Evolutionary conservation across 2,113 vertebrate genomes (phyloP).

Genomic region (Ciconia boyciana): DNA sequence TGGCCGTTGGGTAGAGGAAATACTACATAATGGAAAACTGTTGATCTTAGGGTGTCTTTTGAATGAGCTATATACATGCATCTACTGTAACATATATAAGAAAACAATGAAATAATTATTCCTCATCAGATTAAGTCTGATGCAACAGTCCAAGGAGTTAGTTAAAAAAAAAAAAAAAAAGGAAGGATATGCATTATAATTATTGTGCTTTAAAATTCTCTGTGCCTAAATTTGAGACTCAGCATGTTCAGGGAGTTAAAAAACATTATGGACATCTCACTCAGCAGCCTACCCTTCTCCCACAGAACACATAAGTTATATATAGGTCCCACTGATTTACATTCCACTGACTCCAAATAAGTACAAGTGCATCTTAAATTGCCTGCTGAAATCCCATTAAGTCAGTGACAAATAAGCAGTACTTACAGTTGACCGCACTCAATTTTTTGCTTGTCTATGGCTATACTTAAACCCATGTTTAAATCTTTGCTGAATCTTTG

Average conservation of each 20-base stretch:
- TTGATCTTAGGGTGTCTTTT: background rate
- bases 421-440: background rate
- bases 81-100: background rate
- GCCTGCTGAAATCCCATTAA: background rate
- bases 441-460: background rate
- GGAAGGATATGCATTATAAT: background rate
- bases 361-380: background rate
- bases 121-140: background rate
- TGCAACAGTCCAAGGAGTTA: background rate
- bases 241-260: background rate
- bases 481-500: background rate
- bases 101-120: background rate
- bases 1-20: background rate
- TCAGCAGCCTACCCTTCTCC: background rate
- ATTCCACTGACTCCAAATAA: background rate
- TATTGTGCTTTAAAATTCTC: background rate
- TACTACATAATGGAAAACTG: background rate
- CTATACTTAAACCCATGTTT: background rate
- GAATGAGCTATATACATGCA: background rate
- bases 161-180: background rate
- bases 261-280: background rate
- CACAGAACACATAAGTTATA: background rate
- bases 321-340: background rate
- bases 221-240: background rate
- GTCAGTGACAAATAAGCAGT: background rate